Conservation (phyloP, 2,888 invertebrate genomes). For the Nebria brevicollis region DNA sequence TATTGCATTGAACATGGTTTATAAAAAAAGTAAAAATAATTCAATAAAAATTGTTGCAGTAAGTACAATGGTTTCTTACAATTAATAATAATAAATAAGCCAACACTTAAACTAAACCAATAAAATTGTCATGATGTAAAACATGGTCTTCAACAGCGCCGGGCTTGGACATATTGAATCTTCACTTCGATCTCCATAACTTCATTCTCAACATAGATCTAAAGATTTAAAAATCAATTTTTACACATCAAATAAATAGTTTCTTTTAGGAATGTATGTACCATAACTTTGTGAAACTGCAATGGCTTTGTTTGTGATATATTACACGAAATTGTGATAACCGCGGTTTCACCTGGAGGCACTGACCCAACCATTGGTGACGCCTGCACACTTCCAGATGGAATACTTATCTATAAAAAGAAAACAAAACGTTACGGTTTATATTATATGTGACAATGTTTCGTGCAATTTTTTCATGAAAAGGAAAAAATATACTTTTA, state of each 20-base stretch:
- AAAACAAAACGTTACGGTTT: neutral
- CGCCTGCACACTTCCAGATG: slow-evolving; percentile 31
- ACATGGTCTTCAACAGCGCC: neutral
- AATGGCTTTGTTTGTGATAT: slow-evolving; percentile 39
- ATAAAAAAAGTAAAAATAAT: slow-evolving; percentile 5
- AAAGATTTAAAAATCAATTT: neutral
- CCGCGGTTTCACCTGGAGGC: slow-evolving; percentile 50
- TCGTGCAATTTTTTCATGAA: neutral
- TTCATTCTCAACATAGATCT: slow-evolving; percentile 55
- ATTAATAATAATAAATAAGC: neutral
- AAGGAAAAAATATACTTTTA: neutral
- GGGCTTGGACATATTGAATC: slow-evolving; percentile 46
- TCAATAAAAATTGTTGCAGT: slow-evolving; percentile 1
- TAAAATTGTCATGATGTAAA: neutral
- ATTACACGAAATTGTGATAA: slow-evolving; percentile 52
- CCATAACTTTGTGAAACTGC: slow-evolving; percentile 50
- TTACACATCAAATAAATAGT: neutral
- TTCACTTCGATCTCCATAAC: slow-evolving; percentile 55
- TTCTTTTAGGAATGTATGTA: neutral
- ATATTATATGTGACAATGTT: neutral
- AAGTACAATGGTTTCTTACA: slow-evolving; percentile 11
- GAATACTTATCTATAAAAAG: neutral
- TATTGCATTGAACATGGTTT: neutral
- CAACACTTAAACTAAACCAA: neutral
- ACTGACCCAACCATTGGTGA: slow-evolving; percentile 49